phyloP scores from a whole-genome alignment of 2,888 invertebrate genomes.

The Anodontia alba region DNA sequence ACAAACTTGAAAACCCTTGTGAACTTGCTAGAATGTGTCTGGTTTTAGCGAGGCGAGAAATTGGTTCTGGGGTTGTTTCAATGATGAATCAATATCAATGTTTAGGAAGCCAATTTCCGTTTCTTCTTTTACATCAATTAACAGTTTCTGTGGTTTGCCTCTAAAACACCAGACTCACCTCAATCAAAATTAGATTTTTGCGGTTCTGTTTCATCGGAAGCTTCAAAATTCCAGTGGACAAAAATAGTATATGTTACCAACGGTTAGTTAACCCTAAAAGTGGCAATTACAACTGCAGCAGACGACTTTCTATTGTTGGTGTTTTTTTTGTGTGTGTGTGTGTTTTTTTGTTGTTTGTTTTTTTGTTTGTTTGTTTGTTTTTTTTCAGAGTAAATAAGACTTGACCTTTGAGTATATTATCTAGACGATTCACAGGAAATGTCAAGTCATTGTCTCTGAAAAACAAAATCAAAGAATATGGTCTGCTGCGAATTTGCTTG shows the following conservation, averaged over 20 bases:
- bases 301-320: too few relatives aligned
- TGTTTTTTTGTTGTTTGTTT: too few relatives aligned
- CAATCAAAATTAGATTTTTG: neutral
- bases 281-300: too few relatives aligned
- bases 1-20: neutral
- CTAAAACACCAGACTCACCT: neutral
- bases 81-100: neutral
- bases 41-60: slow-evolving; percentile 37
- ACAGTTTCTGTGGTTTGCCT: neutral
- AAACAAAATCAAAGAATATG: too few relatives aligned
- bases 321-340: too few relatives aligned
- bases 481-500: too few relatives aligned
- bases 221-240: neutral
- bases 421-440: too few relatives aligned
- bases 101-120: slow-evolving; percentile 13
- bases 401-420: too few relatives aligned
- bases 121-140: slow-evolving; percentile 14
- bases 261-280: too few relatives aligned
- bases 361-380: too few relatives aligned
- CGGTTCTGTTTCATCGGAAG: neutral
- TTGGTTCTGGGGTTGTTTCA: neutral
- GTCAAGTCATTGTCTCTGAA: too few relatives aligned
- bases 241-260: neutral
- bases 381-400: too few relatives aligned
- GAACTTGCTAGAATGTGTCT: slow-evolving; percentile 6